Percentiles rank a stretch among this genome's conserved stretches.
Evolutionary conservation across 2,797 vertebrate species (phyloP).

Genomic region (Falco columbarius): DNA sequence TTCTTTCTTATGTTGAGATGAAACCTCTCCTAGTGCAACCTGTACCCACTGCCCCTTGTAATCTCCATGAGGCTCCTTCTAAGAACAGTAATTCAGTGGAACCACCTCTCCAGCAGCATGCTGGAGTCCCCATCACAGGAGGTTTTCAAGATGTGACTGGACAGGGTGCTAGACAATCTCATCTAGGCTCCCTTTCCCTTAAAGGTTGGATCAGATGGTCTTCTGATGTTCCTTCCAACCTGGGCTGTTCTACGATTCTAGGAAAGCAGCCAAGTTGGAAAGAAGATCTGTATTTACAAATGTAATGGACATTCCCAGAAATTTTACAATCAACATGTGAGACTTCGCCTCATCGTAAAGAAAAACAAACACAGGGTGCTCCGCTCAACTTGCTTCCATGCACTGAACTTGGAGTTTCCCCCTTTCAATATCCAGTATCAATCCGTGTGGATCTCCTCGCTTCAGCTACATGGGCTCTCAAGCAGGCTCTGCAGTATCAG

Average conservation of each 20-base stretch:
- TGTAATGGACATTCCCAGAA: neutral
- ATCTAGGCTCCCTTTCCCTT: neutral
- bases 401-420: neutral
- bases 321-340: neutral
- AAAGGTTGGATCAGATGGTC: neutral
- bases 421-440: neutral
- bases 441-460: neutral
- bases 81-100: neutral
- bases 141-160: neutral
- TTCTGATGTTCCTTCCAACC: neutral
- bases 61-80: neutral
- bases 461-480: neutral
- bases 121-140: neutral
- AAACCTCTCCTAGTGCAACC: neutral
- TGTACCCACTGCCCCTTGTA: neutral
- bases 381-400: neutral
- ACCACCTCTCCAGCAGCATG: neutral
- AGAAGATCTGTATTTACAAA: neutral
- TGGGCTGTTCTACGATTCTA: neutral
- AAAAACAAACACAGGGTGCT: neutral
- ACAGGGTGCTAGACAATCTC: neutral
- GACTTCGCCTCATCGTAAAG: neutral
- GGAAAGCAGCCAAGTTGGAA: neutral
- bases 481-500: neutral
- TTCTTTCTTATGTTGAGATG: neutral